These are phyloP conservation scores for Centropristis striata DNA, from an alignment of 2,113 vertebrate genomes.

Conservation along the genomic window DNA sequence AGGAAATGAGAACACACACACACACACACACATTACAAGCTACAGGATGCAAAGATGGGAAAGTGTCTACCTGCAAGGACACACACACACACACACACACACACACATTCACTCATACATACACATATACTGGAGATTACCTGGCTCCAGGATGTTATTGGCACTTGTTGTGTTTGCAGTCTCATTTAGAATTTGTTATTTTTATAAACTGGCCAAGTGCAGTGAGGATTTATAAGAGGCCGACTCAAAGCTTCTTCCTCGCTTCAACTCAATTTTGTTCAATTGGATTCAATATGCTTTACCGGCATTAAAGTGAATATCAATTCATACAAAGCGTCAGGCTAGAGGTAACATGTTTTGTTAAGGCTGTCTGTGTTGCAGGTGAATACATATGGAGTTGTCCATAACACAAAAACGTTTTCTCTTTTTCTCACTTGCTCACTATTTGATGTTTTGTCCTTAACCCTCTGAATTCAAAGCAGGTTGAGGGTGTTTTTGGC, in stretches of 20 bases:
- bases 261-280: neutral
- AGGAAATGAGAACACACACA: constrained; percentile 23
- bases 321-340: neutral
- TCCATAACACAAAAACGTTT: neutral
- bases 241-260: neutral
- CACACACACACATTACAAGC: neutral
- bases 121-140: neutral
- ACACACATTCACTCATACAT: constrained; percentile 2
- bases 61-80: neutral
- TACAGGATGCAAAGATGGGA: neutral
- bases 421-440: neutral
- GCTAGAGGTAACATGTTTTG: neutral
- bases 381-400: neutral
- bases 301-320: neutral
- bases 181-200: constrained; percentile 18
- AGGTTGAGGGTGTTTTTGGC: too few relatives aligned
- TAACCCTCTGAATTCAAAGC: neutral
- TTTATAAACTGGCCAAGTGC: constrained; percentile 15
- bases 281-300: neutral
- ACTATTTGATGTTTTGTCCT: neutral
- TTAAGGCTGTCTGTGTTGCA: neutral
- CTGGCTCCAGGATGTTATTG: constrained; percentile 22
- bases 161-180: constrained; percentile 25
- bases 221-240: neutral
- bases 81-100: constrained; percentile 4